Conservation (phyloP, 2,888 invertebrate genomes). For the Cheilosia urbana region DNA sequence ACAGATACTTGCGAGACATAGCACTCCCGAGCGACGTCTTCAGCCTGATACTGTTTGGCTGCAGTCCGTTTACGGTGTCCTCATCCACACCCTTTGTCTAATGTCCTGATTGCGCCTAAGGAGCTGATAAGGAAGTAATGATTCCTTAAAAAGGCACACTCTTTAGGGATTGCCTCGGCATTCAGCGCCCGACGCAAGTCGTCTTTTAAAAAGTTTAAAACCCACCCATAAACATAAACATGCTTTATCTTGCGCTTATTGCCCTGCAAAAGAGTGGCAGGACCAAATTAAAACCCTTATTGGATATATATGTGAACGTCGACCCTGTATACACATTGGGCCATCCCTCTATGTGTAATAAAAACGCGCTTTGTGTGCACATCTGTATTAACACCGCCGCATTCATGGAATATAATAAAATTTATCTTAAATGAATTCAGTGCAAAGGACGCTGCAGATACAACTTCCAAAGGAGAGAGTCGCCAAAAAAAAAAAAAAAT, state of each 20-base stretch:
- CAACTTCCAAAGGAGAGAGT: conserved; percentile 1
- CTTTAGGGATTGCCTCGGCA: conserved; percentile 24
- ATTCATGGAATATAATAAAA: conserved; percentile 71
- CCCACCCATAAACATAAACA: conserved; percentile 52
- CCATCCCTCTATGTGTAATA: conserved; percentile 26
- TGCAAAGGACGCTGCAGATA: conserved; percentile 71
- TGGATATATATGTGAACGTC: conserved; percentile 29
- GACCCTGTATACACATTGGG: conserved; percentile 10
- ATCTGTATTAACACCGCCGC: conserved; percentile 72
- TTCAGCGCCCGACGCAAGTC: conserved; percentile 14
- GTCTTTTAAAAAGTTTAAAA: conserved; percentile 41
- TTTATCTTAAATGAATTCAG: conserved; percentile 73
- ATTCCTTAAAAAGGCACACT: conserved; percentile 37
- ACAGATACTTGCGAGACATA: conserved; percentile 17
- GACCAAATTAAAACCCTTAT: conserved; percentile 51
- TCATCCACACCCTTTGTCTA: conserved; percentile 63
- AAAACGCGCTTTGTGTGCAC: conserved; percentile 68
- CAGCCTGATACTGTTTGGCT: background rate
- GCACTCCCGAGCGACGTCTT: background rate
- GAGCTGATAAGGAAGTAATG: conserved; percentile 54
- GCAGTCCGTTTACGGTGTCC: conserved; percentile 6
- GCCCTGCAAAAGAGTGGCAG: conserved; percentile 40
- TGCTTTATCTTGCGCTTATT: conserved; percentile 56
- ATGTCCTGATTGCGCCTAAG: conserved; percentile 46
- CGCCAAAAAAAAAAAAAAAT: background rate